Evolutionary conservation across 2,888 invertebrate species (phyloP).

Genomic region (Muscina levida): DNA sequence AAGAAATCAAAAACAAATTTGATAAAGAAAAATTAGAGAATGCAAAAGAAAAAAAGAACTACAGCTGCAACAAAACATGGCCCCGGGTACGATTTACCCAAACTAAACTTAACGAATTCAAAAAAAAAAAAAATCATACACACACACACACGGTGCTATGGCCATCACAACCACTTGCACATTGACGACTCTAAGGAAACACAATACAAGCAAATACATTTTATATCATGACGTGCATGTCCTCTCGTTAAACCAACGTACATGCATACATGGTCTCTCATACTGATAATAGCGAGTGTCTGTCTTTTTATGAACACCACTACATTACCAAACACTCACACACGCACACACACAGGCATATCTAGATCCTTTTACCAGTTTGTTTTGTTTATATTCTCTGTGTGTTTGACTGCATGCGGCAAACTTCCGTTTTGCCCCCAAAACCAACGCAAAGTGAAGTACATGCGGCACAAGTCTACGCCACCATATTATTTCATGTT

Average conservation of each 20-base stretch:
- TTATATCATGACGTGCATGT: slow-evolving; percentile 27
- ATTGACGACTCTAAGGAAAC: neutral
- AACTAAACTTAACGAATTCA: slow-evolving; percentile 37
- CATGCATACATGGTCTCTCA: neutral
- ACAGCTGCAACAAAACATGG: slow-evolving; percentile 45
- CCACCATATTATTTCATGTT: slow-evolving; percentile 29
- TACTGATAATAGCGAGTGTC: neutral
- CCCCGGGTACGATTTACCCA: slow-evolving; percentile 57
- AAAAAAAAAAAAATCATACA: neutral
- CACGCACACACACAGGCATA: too few relatives aligned
- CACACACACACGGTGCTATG: neutral
- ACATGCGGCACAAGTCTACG: neutral
- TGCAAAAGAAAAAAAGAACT: slow-evolving; percentile 24
- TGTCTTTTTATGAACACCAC: slow-evolving; percentile 18
- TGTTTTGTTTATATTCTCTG: slow-evolving; percentile 45
- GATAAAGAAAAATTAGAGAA: slow-evolving; percentile 60
- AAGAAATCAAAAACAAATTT: slow-evolving; percentile 61
- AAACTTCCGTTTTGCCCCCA: slow-evolving; percentile 56
- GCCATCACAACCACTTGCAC: too few relatives aligned
- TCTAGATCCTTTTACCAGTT: slow-evolving; percentile 29
- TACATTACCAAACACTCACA: neutral
- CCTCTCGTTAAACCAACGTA: too few relatives aligned
- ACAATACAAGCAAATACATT: slow-evolving; percentile 17
- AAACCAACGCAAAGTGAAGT: neutral
- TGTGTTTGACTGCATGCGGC: slow-evolving; percentile 62